Conservation (phyloP, 2,797 vertebrate species). For the Apogon hyalosoma region DNA sequence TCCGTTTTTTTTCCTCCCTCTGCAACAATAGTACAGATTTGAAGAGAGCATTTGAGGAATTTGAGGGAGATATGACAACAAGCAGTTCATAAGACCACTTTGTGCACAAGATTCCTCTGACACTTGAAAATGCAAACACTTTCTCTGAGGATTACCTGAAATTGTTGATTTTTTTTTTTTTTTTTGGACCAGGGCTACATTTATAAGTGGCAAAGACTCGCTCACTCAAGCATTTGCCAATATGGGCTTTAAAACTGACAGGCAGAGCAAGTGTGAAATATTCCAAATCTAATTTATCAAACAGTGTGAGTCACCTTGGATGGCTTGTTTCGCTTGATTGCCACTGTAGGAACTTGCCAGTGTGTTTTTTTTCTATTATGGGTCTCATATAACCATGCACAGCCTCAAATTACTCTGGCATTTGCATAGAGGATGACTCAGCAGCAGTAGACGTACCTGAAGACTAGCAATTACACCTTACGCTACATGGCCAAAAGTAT, state of each 20-base stretch:
- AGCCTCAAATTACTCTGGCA: constrained; percentile 46
- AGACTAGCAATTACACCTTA: constrained; percentile 5
- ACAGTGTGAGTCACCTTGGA: constrained; percentile 69
- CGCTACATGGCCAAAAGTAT: neutral
- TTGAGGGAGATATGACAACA: constrained; percentile 28
- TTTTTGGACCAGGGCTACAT: constrained; percentile 29
- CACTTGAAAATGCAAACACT: constrained; percentile 33
- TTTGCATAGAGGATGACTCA: constrained; percentile 37
- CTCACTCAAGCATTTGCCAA: constrained; percentile 52
- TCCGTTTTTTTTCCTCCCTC: constrained; percentile 9
- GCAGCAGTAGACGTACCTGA: constrained; percentile 16
- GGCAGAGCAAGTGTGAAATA: constrained; percentile 55
- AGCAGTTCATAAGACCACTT: constrained; percentile 38
- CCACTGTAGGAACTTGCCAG: constrained; percentile 49
- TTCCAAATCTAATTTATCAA: constrained; percentile 61
- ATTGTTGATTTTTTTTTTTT: constrained; percentile 25
- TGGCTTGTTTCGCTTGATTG: constrained; percentile 55
- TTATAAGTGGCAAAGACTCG: constrained; percentile 47
- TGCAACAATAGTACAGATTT: constrained; percentile 32
- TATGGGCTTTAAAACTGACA: constrained; percentile 50
- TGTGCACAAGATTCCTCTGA: constrained; percentile 14
- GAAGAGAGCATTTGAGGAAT: constrained; percentile 26
- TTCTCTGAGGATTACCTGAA: constrained; percentile 11
- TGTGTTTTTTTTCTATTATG: constrained; percentile 38
- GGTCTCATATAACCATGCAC: constrained; percentile 30